phyloP scores from a whole-genome alignment of 2,113 vertebrate species.

The Lophotis ruficrista region DNA sequence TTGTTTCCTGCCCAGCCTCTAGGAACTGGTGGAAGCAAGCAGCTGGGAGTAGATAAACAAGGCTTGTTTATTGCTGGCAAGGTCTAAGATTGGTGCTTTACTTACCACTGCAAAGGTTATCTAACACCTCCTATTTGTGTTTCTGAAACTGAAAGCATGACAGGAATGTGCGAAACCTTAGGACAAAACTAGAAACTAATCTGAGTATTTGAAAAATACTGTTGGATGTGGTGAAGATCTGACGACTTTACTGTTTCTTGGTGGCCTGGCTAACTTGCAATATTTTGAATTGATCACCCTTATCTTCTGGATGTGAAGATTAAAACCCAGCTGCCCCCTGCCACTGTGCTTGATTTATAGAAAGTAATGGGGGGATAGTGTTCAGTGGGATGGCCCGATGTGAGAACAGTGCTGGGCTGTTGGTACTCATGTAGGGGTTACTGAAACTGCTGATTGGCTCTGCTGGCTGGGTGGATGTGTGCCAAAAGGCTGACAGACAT shows the following conservation, averaged over 20 bases:
- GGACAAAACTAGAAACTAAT: conserved; percentile 29
- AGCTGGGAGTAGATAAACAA: neutral
- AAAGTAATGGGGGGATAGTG: neutral
- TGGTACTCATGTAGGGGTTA: neutral
- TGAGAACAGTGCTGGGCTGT: neutral
- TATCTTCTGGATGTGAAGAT: neutral
- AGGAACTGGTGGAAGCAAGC: neutral
- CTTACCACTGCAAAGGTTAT: neutral
- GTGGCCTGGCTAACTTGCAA: neutral
- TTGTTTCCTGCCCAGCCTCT: neutral
- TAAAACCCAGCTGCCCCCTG: neutral
- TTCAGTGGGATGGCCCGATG: neutral
- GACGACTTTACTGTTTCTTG: neutral
- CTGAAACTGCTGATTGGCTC: neutral
- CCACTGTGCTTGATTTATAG: neutral
- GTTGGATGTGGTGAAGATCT: neutral
- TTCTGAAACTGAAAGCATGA: conserved; percentile 23
- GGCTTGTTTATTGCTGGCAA: conserved; percentile 3
- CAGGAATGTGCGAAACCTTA: neutral
- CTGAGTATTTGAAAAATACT: neutral
- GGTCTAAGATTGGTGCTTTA: neutral
- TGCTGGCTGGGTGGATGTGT: neutral
- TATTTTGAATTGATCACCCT: neutral
- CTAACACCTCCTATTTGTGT: neutral
- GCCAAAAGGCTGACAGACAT: neutral